Base-by-base conservation (phyloP, 2,888 invertebrate genomes). In the Callinectes sapidus region DNA sequence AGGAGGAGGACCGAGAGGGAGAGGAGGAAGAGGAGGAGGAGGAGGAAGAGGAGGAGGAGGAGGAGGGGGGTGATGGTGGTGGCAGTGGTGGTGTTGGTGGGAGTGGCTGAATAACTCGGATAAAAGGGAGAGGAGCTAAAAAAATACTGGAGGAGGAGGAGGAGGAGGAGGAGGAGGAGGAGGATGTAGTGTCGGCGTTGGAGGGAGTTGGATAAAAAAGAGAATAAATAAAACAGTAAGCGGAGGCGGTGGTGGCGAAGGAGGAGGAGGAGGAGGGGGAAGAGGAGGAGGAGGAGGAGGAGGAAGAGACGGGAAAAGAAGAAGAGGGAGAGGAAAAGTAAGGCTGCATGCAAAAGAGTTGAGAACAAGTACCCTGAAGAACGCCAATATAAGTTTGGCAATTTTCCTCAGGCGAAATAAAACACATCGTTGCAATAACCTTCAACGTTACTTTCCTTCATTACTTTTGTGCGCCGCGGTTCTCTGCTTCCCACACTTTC, bases 21-120 rank as follows among this genome's bases (percentile, higher is more conserved):
- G 77, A 81, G 77, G 32, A 77, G 77, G 32, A 77, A 32, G 32
- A 77, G 32, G 77, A 77, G 77, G 77, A 77, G 77, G 77, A 32
- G 32, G 81, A 81, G 81, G 81, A 35, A 16, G 81, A 81, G 81
- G 81, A 35, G 3, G 81, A 32, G 8, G 77, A 32, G 32, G 66
- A 10, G 3, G n/a, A 71, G 8, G 61, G 61, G 16, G 61, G 23
- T 18, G 61, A n/a, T 71, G 28, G 28, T 71, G 71, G 28, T 71
- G 71, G 28, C 13, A 28, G 28, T 28, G 28, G 28, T 71, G 71
- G 71, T 13, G 28, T 71, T 28, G n/a, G 13, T 28, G 71, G 13
- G 28, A 71, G 13, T n/a, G 71, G 23, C 23, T 28, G 71, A 71
- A 71, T 23, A 71, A 71, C n/a, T 71, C 10, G 13, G n/a, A 23